Evolutionary conservation across 35 echinoderm and acorn worm species (phyloP).

Genomic region (Apostichopus parvimensis): DNA sequence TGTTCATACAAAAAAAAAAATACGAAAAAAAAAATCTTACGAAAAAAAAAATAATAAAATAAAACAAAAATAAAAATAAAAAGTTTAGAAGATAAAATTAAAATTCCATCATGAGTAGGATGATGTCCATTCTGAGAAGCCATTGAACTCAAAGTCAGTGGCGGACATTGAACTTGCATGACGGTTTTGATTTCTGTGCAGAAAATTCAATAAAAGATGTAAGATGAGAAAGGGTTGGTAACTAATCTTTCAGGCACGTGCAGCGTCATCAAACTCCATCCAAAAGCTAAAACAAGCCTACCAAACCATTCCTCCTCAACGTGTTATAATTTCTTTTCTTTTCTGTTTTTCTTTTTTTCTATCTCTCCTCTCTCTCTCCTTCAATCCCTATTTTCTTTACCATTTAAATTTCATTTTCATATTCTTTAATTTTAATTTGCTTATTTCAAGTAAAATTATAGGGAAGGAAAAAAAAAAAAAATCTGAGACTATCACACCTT

Average conservation of each 20-base stretch:
- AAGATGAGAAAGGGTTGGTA: constrained; percentile 45
- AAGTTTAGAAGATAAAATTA: constrained; percentile 42
- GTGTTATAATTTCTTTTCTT: constrained; percentile 1
- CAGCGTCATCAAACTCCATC: constrained; percentile 17
- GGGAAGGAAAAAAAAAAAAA: not conserved
- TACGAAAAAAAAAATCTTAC: not conserved
- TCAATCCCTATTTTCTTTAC: constrained; percentile 1
- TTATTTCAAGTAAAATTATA: constrained; percentile 5
- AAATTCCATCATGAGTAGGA: constrained; percentile 28
- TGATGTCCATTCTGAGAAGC: constrained; percentile 49
- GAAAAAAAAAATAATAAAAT: constrained; percentile 9
- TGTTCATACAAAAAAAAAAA: not conserved
- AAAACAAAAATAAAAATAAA: not conserved
- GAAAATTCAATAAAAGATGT: constrained; percentile 57
- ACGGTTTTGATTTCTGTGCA: constrained; percentile 58
- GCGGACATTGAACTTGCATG: constrained; percentile 53
- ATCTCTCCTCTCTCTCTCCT: not conserved
- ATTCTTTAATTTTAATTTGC: constrained; percentile 22
- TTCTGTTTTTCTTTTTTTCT: not conserved
- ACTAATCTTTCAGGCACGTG: constrained; percentile 51
- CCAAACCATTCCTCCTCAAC: not conserved
- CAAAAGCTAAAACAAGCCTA: not conserved
- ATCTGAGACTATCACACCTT: constrained; percentile 6
- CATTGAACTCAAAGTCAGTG: constrained; percentile 39
- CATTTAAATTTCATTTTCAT: constrained; percentile 44